Evolutionary conservation across 2,113 vertebrate species (phyloP).

Genomic region (Anthoscopus minutus): DNA sequence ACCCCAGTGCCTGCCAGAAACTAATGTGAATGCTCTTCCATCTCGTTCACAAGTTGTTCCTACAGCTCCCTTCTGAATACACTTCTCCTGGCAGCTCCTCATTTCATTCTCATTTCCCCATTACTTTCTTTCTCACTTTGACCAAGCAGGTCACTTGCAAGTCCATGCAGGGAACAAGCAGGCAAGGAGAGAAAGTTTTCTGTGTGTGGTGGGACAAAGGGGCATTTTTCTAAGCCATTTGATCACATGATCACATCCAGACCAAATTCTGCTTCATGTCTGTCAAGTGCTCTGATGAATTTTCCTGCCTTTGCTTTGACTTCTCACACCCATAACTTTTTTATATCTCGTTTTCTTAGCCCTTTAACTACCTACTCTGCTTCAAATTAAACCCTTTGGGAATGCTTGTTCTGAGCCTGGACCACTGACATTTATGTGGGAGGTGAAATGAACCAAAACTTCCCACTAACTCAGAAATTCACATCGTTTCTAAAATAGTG

Average conservation of each 20-base stretch:
- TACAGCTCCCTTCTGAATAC: not conserved
- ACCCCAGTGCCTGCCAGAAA: not conserved
- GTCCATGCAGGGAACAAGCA: not conserved
- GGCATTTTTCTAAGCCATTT: not conserved
- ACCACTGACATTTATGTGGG: not conserved
- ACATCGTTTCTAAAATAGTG: not conserved
- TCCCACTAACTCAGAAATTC: not conserved
- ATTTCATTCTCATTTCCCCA: not conserved
- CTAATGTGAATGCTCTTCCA: not conserved
- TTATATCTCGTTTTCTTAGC: not conserved
- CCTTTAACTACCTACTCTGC: not conserved
- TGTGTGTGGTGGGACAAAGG: not conserved
- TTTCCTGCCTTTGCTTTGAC: not conserved
- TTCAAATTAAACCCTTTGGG: not conserved
- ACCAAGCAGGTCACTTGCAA: not conserved
- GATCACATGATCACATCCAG: not conserved
- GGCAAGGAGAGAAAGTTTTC: not conserved
- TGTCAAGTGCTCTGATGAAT: not conserved
- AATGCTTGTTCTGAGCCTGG: not conserved
- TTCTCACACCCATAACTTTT: not conserved
- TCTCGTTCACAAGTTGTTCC: not conserved
- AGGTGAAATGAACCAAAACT: constrained; percentile 5
- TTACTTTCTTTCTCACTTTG: not conserved
- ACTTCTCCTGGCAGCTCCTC: not conserved
- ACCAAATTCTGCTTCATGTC: not conserved